phyloP scores from a whole-genome alignment of 2,888 invertebrate species.

The Pseudococcus viburni region DNA sequence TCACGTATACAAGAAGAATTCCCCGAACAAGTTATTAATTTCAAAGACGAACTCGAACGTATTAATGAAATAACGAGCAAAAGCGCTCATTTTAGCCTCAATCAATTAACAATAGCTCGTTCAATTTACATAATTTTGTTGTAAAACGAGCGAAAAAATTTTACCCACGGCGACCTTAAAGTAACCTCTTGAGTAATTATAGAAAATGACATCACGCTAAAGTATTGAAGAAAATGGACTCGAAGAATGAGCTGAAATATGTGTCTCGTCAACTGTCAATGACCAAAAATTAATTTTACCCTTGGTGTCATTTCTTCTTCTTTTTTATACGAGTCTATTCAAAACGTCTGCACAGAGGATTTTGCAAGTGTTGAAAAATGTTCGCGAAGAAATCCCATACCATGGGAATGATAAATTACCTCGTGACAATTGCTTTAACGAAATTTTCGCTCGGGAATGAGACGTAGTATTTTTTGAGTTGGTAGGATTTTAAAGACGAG shows the following conservation, averaged over 20 bases:
- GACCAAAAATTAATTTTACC: constrained; percentile 27
- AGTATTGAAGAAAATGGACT: neutral
- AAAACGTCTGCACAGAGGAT: neutral
- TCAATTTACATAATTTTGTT: constrained; percentile 56
- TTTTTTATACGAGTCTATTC: neutral
- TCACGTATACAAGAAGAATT: constrained; percentile 11
- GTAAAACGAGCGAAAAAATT: constrained; percentile 45
- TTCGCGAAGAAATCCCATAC: constrained; percentile 13
- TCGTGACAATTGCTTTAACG: neutral
- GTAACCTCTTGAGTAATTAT: constrained; percentile 39
- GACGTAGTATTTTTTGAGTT: neutral
- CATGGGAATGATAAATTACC: neutral
- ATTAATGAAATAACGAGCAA: constrained; percentile 48
- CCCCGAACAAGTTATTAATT: constrained; percentile 36
- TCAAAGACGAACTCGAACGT: neutral
- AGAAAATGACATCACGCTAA: constrained; percentile 29
- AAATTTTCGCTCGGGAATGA: neutral
- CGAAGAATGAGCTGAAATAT: neutral
- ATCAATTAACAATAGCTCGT: constrained; percentile 55
- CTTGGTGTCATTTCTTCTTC: neutral
- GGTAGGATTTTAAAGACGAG: neutral
- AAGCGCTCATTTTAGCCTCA: constrained; percentile 41
- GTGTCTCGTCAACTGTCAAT: neutral
- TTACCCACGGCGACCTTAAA: constrained; percentile 38
- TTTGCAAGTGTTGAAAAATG: constrained; percentile 20